Conservation (phyloP, 2,888 invertebrate species). For the Xestia c-nigrum region DNA sequence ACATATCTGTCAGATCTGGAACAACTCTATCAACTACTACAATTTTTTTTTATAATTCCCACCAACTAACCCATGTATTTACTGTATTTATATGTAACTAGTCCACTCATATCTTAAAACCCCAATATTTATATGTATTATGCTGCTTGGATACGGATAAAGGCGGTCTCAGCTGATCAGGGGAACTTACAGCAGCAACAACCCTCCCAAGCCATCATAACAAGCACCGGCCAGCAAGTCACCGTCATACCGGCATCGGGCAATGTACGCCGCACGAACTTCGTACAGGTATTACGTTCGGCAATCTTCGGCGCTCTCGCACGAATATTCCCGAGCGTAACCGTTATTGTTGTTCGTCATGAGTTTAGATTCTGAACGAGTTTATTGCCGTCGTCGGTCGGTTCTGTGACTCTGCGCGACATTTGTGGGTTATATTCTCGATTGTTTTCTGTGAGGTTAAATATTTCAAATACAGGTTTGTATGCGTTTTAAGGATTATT, state of each 20-base stretch:
- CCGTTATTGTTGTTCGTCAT: constrained; percentile 63
- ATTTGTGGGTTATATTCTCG: constrained; percentile 34
- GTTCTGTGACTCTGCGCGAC: constrained; percentile 45
- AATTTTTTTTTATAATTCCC: not conserved
- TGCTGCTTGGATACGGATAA: constrained; percentile 78
- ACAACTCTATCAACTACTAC: not conserved
- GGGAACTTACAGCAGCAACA: constrained; percentile 80
- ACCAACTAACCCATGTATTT: constrained; percentile 3
- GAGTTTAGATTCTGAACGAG: constrained; percentile 51
- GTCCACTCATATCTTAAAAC: constrained; percentile 4
- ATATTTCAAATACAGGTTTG: constrained; percentile 42
- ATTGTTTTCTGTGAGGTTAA: constrained; percentile 23
- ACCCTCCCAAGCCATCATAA: constrained; percentile 92
- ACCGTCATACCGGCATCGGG: constrained; percentile 94
- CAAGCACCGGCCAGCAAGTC: constrained; percentile 95
- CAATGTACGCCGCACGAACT: constrained; percentile 84
- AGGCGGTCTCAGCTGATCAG: constrained; percentile 86
- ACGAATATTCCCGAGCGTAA: constrained; percentile 70
- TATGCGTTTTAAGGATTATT: not conserved
- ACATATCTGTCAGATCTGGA: not conserved
- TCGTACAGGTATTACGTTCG: constrained; percentile 82
- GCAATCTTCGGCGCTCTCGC: constrained; percentile 67
- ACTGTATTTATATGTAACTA: not conserved
- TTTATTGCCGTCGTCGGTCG: constrained; percentile 47
- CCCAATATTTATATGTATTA: constrained; percentile 65